phyloP scores from a whole-genome alignment of 2,113 vertebrate genomes.

The Perca flavescens region DNA sequence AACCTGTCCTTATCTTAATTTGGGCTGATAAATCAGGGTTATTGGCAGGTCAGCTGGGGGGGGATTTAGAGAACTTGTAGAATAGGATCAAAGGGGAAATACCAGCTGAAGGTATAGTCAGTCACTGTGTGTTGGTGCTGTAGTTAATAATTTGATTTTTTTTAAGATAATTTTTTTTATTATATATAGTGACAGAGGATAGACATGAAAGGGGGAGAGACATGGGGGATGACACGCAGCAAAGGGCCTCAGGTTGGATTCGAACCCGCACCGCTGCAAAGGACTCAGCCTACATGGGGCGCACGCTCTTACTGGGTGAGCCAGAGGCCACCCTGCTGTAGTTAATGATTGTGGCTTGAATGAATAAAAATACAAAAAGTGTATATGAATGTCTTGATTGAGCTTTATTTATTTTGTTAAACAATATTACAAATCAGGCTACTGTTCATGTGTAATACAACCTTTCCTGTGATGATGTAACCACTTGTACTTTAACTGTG shows the following conservation, averaged over 20 bases:
- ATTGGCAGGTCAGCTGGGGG: slow-evolving; percentile 46
- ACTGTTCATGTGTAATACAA: background rate
- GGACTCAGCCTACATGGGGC: too few species aligned
- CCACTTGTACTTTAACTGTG: background rate
- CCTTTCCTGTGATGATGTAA: background rate
- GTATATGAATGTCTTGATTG: background rate
- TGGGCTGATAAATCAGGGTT: slow-evolving; percentile 60
- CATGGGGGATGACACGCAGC: too few species aligned
- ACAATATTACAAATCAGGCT: background rate
- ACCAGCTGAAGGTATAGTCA: background rate
- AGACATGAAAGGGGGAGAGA: too few species aligned
- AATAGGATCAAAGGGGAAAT: slow-evolving; percentile 39
- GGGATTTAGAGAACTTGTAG: background rate
- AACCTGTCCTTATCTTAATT: slow-evolving; percentile 77
- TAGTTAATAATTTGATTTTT: background rate
- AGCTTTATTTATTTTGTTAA: background rate
- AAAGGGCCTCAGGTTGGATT: too few species aligned
- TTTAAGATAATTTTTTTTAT: too few species aligned
- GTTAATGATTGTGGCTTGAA: background rate
- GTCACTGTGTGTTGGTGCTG: background rate
- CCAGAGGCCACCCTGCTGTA: background rate
- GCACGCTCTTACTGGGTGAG: too few species aligned
- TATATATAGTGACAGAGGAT: too few species aligned
- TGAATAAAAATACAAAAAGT: background rate
- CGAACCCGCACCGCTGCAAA: too few species aligned